Base-by-base conservation (phyloP, 35 echinoderm and acorn worm genomes). In the Nesometra sesokonis region DNA sequence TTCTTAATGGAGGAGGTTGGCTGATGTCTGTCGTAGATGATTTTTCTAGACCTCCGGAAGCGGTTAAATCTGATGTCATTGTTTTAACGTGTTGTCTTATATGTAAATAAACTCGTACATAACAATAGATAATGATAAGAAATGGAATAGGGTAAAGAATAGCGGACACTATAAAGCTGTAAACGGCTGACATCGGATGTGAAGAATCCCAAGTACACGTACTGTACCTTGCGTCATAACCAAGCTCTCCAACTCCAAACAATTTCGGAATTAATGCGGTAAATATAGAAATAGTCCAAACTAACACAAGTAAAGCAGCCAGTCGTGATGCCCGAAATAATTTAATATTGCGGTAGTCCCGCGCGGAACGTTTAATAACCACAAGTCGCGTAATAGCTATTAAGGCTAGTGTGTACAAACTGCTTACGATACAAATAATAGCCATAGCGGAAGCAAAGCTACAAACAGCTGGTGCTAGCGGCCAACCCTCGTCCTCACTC, bases 221-320 rank as follows among this genome's bases (percentile, higher is more conserved):
- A 35, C 84, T 86, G 88, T 97, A 97, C 80, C 93, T 90, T 9
- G 77, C 76, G 80, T 97, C 92, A 36, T 93, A 97, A 13, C 94
- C 94, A 31, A 97, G 79, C 0, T 83, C 88, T 5, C 94, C 90
- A 8, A 97, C 76, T 7, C 85, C 89, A 32, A 89, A 83, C 17
- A 93, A 19, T 0, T 84, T 85, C 0, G 91, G 94, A 17, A 97
- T 35, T 13, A 88, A 38, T 7, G 88, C 88, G 7, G 89, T 84
- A 31, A 97, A 32, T 4, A 97, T 84, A 4, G 94, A 85, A 13
- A 93, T 78, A 8, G 89, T 34, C 94, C 94, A 97, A 19, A 87
- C 89, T 21, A 91, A 19, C 29, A 86, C 67, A 17, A 91, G 84
- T 30, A 88, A 90, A 36, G 88, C 76, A 19, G 93, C 32, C 31